Evolutionary conservation across 1,140 invertebrate species (phyloP), one percentile per base, ranked within the genome.

Genomic region (Halesus radiatus): DNA sequence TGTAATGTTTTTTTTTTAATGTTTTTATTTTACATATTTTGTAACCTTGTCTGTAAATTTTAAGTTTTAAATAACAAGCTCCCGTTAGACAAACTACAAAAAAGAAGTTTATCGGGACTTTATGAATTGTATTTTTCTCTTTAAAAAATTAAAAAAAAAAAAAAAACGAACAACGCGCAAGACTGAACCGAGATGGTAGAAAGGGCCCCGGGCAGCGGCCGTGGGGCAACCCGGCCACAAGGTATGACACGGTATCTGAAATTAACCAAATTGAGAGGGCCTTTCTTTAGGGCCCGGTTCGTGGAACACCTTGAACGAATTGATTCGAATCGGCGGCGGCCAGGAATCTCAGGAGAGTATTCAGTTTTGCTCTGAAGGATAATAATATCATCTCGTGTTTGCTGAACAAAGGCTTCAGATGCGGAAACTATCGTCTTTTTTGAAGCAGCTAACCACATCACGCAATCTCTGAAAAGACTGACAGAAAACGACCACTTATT

Each of bases 181-280:
- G 20, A 23, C 58, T 60, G 26, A 68, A 68, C 64, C 29, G 16
- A 16, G 64, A 37, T 37, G 64, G 26, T 4, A 37, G 20, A 50
- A 68, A 18, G 64, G 16, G 64, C 64, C 64, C 64, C 16, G 16
- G 64, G 64, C 64, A 29, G 29, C 16, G 26, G 64, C 29, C 64
- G 6, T 16, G 62, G 62, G 16, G 6, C 22, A 29, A 64, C 13
- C 13, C 26, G 62, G 26, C 64, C 64, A 5, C 22, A 66, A 32
- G 50, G 56, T 68, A 37, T 72, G 68, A 53, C 50, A 23, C 45
- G 68, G 68, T 52, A 50, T 52, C 45, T 72, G 68, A 72, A 72
- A 72, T 72, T 72, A 72, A 53, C 68, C 68, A 72, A 72, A 72
- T 72, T 72, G 68, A 53, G 68, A 53, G 68, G 32, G n/a, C 13